These are phyloP conservation scores for Otolemur crassicaudatus DNA, from an alignment of 2,797 vertebrate species.

Conservation along the genomic window DNA sequence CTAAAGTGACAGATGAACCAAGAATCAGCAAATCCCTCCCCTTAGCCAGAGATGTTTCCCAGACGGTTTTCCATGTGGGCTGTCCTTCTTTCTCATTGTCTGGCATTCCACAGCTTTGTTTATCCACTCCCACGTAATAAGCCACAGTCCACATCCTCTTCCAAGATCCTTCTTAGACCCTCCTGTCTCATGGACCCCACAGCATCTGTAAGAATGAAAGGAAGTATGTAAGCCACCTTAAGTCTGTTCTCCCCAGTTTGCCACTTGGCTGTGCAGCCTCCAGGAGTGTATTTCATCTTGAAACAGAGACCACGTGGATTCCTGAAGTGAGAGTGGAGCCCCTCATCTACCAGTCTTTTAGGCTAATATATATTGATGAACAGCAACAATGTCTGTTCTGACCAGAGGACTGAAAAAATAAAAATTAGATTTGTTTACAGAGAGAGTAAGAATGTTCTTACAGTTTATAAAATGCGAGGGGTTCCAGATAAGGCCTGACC, in stretches of 20 bases:
- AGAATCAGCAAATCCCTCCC: background rate
- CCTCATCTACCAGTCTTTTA: slow-evolving; percentile 21
- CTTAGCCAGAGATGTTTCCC: background rate
- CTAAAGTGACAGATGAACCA: background rate
- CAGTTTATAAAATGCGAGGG: background rate
- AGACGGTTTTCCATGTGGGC: background rate
- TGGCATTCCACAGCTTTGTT: background rate
- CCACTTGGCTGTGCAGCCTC: slow-evolving; percentile 6
- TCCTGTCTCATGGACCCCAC: background rate
- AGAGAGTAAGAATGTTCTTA: slow-evolving; percentile 32
- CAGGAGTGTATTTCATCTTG: background rate
- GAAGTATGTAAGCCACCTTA: background rate
- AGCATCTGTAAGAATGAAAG: background rate
- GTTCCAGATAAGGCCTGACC: background rate
- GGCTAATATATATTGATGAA: slow-evolving; percentile 12
- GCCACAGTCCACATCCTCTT: background rate
- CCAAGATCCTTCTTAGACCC: background rate
- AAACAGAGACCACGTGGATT: background rate
- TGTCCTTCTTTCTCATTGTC: background rate
- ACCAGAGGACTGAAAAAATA: background rate
- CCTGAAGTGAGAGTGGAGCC: slow-evolving; percentile 12
- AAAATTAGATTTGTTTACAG: background rate
- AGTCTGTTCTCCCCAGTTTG: slow-evolving; percentile 31
- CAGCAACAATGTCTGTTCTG: background rate
- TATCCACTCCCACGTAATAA: background rate